Evolutionary conservation across 2,888 invertebrate genomes (phyloP), one percentile per base, ranked within the genome.

Genomic region (Macaria liturata): DNA sequence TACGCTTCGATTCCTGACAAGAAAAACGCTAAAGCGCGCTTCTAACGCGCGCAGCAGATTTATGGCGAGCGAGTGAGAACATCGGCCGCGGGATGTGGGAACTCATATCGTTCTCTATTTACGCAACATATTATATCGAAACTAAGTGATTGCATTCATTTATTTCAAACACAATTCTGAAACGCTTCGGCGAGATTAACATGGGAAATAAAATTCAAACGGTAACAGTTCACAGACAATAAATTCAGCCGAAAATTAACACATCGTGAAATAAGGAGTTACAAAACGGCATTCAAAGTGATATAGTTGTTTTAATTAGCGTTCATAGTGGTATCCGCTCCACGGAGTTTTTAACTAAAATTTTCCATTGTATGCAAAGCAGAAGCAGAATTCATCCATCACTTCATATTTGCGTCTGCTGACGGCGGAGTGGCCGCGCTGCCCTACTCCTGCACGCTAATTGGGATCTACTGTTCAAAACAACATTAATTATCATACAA

Each of bases 351-450:
- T 85, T 83, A 72, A 70, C 75, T 73, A 74, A 80, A 80, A 83
- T 80, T 82, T 81, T 79, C 89, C 88, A 91, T 91, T 91, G 91
- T 91, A 90, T 91, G 90, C 80, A 88, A 91, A 91, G 71, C 72
- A 84, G 87, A 66, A 61, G 72, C 75, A 75, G 81, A 79, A 80
- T 83, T 84, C 84, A 88, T 89, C 88, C 87, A 88, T 89, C 88
- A 89, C 86, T 81, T 88, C 87, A 90, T 90, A 90, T 90, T 91
- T 80, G 84, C 88, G 80, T 80, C 78, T 80, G 73, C 79, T 74
- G 80, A 75, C 79, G 72, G 72, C 72, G 73, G 72, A 76, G 72
- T 71, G 74, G 72, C 44, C 75, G 79, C 77, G 74, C 78, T 78
- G 79, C 78, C 73, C 79, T 73, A 71, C 78, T 83, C 67, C 69